A percentile compares a stretch with the other conserved stretches of the same genome.
Evolutionary conservation across 1,140 invertebrate species (phyloP).

Genomic region (Heliconius hermathena): DNA sequence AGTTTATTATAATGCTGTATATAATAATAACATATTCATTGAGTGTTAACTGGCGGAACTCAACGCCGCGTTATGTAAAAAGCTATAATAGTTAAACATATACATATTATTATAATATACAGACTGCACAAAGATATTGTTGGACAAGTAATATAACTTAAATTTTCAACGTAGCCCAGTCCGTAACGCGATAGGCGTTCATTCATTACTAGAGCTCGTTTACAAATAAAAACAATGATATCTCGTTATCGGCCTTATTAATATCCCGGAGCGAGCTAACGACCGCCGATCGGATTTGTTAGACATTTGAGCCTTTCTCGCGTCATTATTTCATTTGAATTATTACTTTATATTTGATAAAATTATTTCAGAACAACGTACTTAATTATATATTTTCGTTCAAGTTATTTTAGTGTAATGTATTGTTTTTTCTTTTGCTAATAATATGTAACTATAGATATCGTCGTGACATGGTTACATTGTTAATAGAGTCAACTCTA

Average conservation of each 20-base stretch:
- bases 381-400: background rate
- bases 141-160: background rate
- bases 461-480: too few species aligned
- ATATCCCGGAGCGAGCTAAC: constrained; percentile 52
- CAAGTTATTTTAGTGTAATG: background rate
- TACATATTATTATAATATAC: too few species aligned
- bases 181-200: constrained; percentile 37
- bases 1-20: too few species aligned
- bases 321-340: constrained; percentile 44
- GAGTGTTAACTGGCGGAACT: too few species aligned
- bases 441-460: background rate
- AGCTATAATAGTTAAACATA: background rate
- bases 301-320: constrained; percentile 45
- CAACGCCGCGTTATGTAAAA: too few species aligned
- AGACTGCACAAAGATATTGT: background rate
- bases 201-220: constrained; percentile 42
- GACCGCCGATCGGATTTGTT: constrained; percentile 47
- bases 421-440: background rate
- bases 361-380: background rate
- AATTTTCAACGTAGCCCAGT: constrained; percentile 7
- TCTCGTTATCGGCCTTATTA: constrained; percentile 65
- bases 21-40: too few species aligned
- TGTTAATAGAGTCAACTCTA: too few species aligned
- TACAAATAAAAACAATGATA: constrained; percentile 45
- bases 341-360: constrained; percentile 23